Evolutionary conservation across 1,140 invertebrate species (phyloP), one percentile per base, ranked within the genome.

Genomic region (Calliphora vicina): DNA sequence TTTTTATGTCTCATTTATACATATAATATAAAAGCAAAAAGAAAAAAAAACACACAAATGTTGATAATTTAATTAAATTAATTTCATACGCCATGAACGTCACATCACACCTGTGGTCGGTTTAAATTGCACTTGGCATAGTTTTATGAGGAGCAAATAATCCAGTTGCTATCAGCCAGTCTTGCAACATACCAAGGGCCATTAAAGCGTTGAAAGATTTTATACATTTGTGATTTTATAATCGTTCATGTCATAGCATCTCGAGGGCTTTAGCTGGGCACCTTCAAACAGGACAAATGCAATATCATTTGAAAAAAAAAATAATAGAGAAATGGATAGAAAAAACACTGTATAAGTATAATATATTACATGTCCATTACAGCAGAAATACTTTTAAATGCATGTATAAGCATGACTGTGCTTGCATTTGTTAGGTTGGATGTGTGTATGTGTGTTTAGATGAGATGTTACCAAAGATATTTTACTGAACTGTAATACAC

Each of bases 161-260:
- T 6, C 42, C 12, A 43, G 67, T 3, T 23, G 17, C 17, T 71
- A 23, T 23, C 67, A 4, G 6, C 13, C 57, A 61, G 4, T 17
- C 5, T 4, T 73, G 71, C 4, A 27, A 15, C 15, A 73, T 12
- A 26, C 25, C 72, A 29, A 74, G 26, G 10, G 57, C n/a, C 42
- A 78, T 45, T 45, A 78, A 78, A 78, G 42, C 74, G 74, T 78
- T 43, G 74, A 78, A 78, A 78, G 35, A 78, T 78, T 57, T 57
- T 25, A 2, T 45, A 23, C 42, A 43, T 43, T 45, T 78, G 42
- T 78, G 74, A 78, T 78, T 78, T 78, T 45, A 78, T 43, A 78
- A 78, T 78, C 35, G 74, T 15, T 8, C 35, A 35, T 78, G 74
- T 45, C 74, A 78, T 78, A 43, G 20, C 25, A 45, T 45, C 74